These are phyloP conservation scores for Pachypanchax playfairii DNA, from an alignment of 2,113 vertebrate genomes.

Conservation along the genomic window DNA sequence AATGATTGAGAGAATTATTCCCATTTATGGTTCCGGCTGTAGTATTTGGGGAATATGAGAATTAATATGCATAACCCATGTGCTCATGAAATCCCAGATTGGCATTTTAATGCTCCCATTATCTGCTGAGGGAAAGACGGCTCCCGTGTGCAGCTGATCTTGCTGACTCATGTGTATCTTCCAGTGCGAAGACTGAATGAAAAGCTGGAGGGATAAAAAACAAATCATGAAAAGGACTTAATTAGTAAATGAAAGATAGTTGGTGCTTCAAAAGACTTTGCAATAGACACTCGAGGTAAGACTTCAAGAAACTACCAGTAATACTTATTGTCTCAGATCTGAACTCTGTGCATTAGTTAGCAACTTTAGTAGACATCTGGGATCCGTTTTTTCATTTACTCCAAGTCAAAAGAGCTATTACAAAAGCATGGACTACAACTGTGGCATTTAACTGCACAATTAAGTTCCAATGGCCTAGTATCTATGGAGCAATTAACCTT, in stretches of 20 bases:
- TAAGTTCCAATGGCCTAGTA: conserved; percentile 75
- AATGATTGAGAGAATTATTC: conserved; percentile 12
- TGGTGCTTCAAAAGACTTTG: conserved; percentile 12
- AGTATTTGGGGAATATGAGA: conserved; percentile 30
- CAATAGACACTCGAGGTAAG: conserved; percentile 27
- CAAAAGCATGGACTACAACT: conserved; percentile 59
- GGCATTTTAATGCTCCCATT: conserved; percentile 63
- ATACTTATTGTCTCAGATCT: neutral
- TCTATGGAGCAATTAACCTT: conserved; percentile 82
- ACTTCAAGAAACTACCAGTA: conserved; percentile 22
- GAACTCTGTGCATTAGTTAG: conserved; percentile 37
- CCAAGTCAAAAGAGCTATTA: conserved; percentile 69
- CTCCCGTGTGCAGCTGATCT: conserved; percentile 46
- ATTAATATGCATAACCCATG: conserved; percentile 61
- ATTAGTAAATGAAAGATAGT: conserved; percentile 43
- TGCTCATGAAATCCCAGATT: conserved; percentile 56
- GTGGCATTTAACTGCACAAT: conserved; percentile 77
- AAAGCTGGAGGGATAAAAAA: conserved; percentile 21
- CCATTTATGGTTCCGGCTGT: conserved; percentile 12
- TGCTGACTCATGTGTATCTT: conserved; percentile 44
- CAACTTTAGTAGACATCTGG: conserved; percentile 55
- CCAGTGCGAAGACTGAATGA: neutral
- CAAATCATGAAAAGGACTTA: conserved; percentile 24
- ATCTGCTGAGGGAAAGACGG: conserved; percentile 52
- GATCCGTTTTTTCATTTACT: conserved; percentile 63